phyloP scores from a whole-genome alignment of 2,888 invertebrate species.

The Drosophila macrospina region DNA sequence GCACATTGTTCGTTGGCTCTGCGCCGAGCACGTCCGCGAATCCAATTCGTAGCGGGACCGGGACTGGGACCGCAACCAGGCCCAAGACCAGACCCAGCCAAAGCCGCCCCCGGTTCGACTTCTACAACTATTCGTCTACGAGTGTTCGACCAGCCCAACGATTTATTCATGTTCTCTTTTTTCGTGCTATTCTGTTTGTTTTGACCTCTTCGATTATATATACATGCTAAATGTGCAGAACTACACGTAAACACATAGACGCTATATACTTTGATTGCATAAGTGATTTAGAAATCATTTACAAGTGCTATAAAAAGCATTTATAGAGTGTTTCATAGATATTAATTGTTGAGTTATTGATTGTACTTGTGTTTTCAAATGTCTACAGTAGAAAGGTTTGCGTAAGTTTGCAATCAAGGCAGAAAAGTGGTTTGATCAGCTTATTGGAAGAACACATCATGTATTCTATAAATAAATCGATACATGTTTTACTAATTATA shows the following conservation, averaged over 20 bases:
- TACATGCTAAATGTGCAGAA: conserved; percentile 6
- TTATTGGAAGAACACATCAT: too few relatives aligned
- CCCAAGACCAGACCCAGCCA: not conserved
- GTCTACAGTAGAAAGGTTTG: too few relatives aligned
- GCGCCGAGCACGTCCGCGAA: conserved; percentile 64
- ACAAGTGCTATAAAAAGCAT: not conserved
- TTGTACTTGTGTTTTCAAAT: too few relatives aligned
- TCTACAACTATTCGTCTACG: not conserved
- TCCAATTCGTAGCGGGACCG: conserved; percentile 29
- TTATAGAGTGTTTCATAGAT: not conserved
- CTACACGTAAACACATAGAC: conserved; percentile 3
- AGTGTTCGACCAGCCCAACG: conserved; percentile 2
- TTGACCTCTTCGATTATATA: conserved; percentile 54
- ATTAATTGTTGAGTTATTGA: not conserved
- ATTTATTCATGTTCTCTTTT: conserved; percentile 27
- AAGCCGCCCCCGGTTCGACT: not conserved
- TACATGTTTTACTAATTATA: too few relatives aligned
- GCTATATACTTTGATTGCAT: conserved; percentile 2
- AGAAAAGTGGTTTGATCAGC: too few relatives aligned
- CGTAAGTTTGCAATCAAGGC: too few relatives aligned
- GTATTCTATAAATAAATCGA: too few relatives aligned
- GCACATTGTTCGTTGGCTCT: conserved; percentile 81
- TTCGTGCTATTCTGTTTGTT: conserved; percentile 22
- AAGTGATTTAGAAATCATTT: not conserved
- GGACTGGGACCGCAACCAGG: not conserved